A percentile compares a stretch with the other conserved stretches of the same genome.
Evolutionary conservation across 2,888 invertebrate species (phyloP).

Genomic region (Mycogona germanica): DNA sequence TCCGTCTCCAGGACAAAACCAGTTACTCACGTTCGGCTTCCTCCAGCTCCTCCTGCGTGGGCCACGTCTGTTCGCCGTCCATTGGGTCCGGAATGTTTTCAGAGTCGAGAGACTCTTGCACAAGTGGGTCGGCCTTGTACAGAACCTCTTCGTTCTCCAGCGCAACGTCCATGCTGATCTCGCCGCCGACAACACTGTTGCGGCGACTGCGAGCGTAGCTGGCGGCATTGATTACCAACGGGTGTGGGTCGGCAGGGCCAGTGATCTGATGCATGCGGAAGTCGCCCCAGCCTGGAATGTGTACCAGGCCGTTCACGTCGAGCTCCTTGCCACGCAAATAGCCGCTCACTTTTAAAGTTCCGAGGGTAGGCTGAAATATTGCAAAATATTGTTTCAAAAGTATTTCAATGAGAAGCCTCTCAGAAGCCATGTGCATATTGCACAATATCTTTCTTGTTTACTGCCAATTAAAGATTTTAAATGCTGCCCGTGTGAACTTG

Average conservation of each 20-base stretch:
- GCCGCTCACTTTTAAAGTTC: constrained; percentile 69
- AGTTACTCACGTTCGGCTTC: constrained; percentile 43
- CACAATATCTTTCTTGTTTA: background rate
- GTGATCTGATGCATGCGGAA: constrained; percentile 75
- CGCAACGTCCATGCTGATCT: background rate
- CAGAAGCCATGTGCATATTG: background rate
- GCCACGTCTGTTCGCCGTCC: constrained; percentile 96
- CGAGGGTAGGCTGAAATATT: constrained; percentile 34
- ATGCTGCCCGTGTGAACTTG: too few relatives aligned
- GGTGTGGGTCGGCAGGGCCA: constrained; percentile 34
- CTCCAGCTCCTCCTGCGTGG: constrained; percentile 78
- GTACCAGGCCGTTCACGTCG: constrained; percentile 76
- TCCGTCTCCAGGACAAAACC: constrained; percentile 12
- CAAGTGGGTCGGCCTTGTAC: constrained; percentile 25
- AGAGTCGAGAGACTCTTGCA: constrained; percentile 51
- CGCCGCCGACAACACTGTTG: background rate
- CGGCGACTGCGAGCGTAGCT: background rate
- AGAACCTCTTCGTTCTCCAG: constrained; percentile 24
- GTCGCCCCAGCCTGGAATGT: constrained; percentile 85
- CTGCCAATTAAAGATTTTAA: background rate
- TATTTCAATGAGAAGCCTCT: background rate
- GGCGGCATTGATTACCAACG: constrained; percentile 17
- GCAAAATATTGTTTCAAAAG: background rate
- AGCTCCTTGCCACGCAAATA: constrained; percentile 71
- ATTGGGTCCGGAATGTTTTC: constrained; percentile 79